phyloP scores from a whole-genome alignment of 1,140 invertebrate genomes.

The Anastrepha obliqua region DNA sequence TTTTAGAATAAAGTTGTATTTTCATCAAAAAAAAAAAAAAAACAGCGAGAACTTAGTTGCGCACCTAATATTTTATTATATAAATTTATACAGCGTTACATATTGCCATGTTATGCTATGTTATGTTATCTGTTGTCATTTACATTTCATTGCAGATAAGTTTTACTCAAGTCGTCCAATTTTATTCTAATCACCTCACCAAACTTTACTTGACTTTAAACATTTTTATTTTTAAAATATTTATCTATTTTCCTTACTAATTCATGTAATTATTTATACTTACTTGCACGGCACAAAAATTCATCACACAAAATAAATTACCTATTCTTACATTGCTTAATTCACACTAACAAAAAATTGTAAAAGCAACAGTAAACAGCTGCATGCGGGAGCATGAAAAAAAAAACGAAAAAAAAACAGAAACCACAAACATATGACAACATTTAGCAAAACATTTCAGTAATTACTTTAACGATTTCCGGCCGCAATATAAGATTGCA shows the following conservation, averaged over 20 bases:
- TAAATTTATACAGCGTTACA: too few relatives aligned
- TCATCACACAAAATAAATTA: neutral
- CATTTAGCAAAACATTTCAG: slow-evolving; percentile 43
- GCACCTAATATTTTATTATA: too few relatives aligned
- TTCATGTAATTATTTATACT: neutral
- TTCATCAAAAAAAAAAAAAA: too few relatives aligned
- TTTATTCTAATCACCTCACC: too few relatives aligned
- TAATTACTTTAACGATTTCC: slow-evolving; percentile 51
- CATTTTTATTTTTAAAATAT: too few relatives aligned
- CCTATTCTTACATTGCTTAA: neutral
- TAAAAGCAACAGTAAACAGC: neutral
- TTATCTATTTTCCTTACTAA: neutral
- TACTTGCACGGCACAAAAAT: neutral
- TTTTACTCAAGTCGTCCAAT: too few relatives aligned
- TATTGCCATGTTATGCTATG: too few relatives aligned
- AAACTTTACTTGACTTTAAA: too few relatives aligned
- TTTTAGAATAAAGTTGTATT: too few relatives aligned
- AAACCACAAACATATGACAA: slow-evolving; percentile 50
- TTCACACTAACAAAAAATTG: neutral
- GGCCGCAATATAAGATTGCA: neutral
- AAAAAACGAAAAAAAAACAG: neutral
- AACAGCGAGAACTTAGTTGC: too few relatives aligned
- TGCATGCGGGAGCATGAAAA: neutral
- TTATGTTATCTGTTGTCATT: too few relatives aligned
- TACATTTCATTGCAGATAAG: too few relatives aligned